Percentiles rank a stretch among this genome's conserved stretches.
Evolutionary conservation across 2,113 vertebrate species (phyloP).

Genomic region (Empidonax traillii): DNA sequence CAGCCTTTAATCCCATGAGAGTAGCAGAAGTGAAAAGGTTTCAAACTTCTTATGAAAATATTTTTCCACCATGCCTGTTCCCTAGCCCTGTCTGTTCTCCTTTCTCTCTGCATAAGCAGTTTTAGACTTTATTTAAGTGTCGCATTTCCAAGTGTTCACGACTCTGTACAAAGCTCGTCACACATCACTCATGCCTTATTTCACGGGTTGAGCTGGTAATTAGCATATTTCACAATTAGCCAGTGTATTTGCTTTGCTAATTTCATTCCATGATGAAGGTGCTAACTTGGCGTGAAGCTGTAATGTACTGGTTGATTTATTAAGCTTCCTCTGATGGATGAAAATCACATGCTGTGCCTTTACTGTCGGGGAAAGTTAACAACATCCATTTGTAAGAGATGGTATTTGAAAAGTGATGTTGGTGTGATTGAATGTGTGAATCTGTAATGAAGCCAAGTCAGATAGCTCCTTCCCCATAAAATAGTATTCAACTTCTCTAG

Average conservation of each 20-base stretch:
- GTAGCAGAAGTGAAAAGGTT: conserved; percentile 57
- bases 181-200: conserved; percentile 80
- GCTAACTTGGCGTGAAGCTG: conserved; percentile 80
- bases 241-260: conserved; percentile 79
- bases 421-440: conserved; percentile 79
- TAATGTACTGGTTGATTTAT: conserved; percentile 81
- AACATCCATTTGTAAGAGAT: conserved; percentile 76
- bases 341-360: conserved; percentile 75
- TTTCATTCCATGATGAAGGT: conserved; percentile 80
- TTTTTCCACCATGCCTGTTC: conserved; percentile 59
- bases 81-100: conserved; percentile 60
- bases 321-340: conserved; percentile 72
- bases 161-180: conserved; percentile 67
- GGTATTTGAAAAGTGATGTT: conserved; percentile 78
- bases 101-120: conserved; percentile 75
- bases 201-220: conserved; percentile 76
- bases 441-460: conserved; percentile 76
- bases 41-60: conserved; percentile 62
- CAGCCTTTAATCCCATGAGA: conserved; percentile 38
- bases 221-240: conserved; percentile 82
- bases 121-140: conserved; percentile 79
- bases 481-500: conserved; percentile 64
- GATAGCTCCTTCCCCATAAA: conserved; percentile 69
- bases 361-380: conserved; percentile 75
- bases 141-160: conserved; percentile 75